Conservation (phyloP, 2,888 invertebrate species). For the Amiota minor region DNA sequence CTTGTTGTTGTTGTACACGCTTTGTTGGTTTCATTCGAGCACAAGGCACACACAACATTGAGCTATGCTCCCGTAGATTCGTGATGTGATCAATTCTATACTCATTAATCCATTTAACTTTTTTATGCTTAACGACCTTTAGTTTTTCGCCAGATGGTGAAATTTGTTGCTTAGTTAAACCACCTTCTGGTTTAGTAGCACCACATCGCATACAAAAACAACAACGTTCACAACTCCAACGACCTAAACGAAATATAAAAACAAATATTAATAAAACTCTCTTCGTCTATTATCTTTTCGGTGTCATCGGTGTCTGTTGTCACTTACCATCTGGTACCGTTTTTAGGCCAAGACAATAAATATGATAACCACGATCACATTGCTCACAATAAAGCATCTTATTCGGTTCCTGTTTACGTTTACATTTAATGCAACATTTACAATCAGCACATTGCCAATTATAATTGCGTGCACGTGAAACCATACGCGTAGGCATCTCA, state of each 20-base stretch:
- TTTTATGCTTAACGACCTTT: slow-evolving; percentile 62
- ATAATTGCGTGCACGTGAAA: slow-evolving; percentile 87
- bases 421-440: slow-evolving; percentile 90
- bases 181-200: slow-evolving; percentile 75
- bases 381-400: slow-evolving; percentile 96
- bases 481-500: slow-evolving; percentile 87
- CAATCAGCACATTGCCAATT: slow-evolving; percentile 96
- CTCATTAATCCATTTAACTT: slow-evolving; percentile 72
- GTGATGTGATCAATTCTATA: slow-evolving; percentile 72
- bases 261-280: slow-evolving; percentile 1
- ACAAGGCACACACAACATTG: slow-evolving; percentile 78
- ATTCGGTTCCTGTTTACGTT: slow-evolving; percentile 86
- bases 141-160: slow-evolving; percentile 50
- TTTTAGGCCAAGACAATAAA: slow-evolving; percentile 89
- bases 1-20: slow-evolving; percentile 46
- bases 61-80: slow-evolving; percentile 71
- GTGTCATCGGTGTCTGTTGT: neutral
- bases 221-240: slow-evolving; percentile 92
- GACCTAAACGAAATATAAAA: slow-evolving; percentile 72
- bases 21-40: slow-evolving; percentile 64
- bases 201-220: slow-evolving; percentile 81
- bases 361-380: slow-evolving; percentile 95
- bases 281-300: neutral
- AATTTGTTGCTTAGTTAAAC: slow-evolving; percentile 41
- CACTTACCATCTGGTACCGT: slow-evolving; percentile 83